phyloP scores from a whole-genome alignment of 2,888 invertebrate genomes.

The Ennomos quercinarius region DNA sequence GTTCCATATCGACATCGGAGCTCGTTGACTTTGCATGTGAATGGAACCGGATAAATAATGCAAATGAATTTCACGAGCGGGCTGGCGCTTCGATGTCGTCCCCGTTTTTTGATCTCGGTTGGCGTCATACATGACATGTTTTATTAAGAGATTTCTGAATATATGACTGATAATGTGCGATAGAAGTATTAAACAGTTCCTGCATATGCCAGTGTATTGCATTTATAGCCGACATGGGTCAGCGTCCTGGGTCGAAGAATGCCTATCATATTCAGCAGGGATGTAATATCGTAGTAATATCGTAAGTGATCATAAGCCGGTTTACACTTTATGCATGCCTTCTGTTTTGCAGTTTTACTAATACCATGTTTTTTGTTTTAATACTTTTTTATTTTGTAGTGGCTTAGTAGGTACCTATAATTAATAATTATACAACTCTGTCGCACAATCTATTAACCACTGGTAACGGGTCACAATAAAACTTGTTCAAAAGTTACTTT shows the following conservation, averaged over 20 bases:
- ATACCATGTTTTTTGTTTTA: conserved; percentile 52
- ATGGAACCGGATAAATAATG: conserved; percentile 41
- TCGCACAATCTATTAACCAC: neutral
- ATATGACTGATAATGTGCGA: no score
- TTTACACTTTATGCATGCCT: conserved; percentile 62
- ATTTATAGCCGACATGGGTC: conserved; percentile 53
- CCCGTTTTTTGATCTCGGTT: conserved; percentile 31
- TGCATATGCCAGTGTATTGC: conserved; percentile 36
- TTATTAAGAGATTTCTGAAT: neutral
- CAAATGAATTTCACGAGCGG: conserved; percentile 34
- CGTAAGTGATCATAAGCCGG: conserved; percentile 82
- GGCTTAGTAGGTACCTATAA: conserved; percentile 6
- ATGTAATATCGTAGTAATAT: conserved; percentile 43
- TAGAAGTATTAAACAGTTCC: neutral
- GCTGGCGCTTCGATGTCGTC: conserved; percentile 19
- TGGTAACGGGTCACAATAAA: conserved; percentile 9
- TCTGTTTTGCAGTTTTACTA: conserved; percentile 53
- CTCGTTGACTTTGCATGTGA: conserved; percentile 53
- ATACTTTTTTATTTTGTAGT: conserved; percentile 8
- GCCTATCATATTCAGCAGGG: conserved; percentile 49
- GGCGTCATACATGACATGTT: conserved; percentile 6
- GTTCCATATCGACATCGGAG: conserved; percentile 21
- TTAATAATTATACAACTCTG: conserved; percentile 2
- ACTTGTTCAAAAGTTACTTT: no score
- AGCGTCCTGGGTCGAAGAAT: conserved; percentile 40